Evolutionary conservation across 2,113 vertebrate genomes (phyloP), one percentile per base, ranked within the genome.

Genomic region (Daphoenositta chrysoptera): DNA sequence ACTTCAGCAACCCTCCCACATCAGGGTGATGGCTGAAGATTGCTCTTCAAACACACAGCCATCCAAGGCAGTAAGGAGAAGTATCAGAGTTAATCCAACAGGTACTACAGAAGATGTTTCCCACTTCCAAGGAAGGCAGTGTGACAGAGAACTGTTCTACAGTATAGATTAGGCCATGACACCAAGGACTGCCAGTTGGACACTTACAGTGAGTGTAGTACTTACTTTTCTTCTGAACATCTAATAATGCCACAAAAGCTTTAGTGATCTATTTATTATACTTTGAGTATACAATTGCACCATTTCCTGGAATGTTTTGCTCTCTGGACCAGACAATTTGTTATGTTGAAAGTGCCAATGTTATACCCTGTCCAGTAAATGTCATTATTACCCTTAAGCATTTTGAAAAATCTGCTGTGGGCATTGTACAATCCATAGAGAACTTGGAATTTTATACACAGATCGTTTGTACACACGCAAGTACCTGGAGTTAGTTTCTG

Each of bases 341-440:
- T 70, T 93, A 91, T 58, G 45, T 6, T 87, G 50, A 61, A 92
- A 95, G 75, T 64, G 60, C 83, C 68, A 82, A 26, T 77, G 91
- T 64, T 94, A 91, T 85, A 90, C 84, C 82, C 92, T 69, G 58
- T 42, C 88, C 92, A 96, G 94, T 87, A 93, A 93, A 94, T 95
- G 75, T 72, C 83, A 90, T 61, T 83, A 83, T 60, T 88, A 83
- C 9, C 9, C 50, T 90, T 69, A 56, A 0, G 0, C 40, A 76
- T 40, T 64, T 56, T 44, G 51, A 93, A 94, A 85, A 93, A 65
- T 45, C 72, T 82, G 75, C 39, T 5, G 1, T 73, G 35, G 63
- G 83, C 58, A 95, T 48, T 78, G 53, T 21, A 66, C 27, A 80
- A 79, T 82, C 72, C 4, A 2, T 3, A 79, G 24, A 84, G 37